Conservation (phyloP, 2,888 invertebrate species). For the Syrista parreyssii region DNA sequence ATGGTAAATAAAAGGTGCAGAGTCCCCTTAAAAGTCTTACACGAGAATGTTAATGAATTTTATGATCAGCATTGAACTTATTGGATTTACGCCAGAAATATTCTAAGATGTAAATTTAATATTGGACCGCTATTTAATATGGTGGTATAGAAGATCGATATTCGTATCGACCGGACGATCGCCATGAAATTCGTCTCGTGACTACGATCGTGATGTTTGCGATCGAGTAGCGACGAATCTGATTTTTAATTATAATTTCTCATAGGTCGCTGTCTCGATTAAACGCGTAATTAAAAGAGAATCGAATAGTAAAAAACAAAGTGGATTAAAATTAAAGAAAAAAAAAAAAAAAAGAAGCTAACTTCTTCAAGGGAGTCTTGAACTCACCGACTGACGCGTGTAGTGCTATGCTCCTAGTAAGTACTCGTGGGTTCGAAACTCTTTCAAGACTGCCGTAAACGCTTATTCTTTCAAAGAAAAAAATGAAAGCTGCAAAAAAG, state of each 20-base stretch:
- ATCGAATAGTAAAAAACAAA: neutral
- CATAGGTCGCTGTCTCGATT: neutral
- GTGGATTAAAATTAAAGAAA: conserved; percentile 10
- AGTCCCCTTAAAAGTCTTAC: neutral
- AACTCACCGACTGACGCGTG: conserved; percentile 36
- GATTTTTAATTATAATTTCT: neutral
- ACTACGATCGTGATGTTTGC: neutral
- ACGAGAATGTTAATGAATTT: conserved; percentile 15
- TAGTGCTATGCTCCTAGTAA: conserved; percentile 16
- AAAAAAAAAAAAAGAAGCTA: conserved; percentile 11
- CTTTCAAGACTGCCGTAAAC: conserved; percentile 48
- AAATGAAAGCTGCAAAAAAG: neutral
- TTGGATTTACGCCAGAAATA: neutral
- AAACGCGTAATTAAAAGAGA: neutral
- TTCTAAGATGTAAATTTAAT: neutral
- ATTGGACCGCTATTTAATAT: neutral
- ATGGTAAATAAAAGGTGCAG: no score
- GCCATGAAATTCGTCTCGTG: neutral
- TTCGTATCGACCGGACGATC: neutral
- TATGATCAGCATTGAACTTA: conserved; percentile 11
- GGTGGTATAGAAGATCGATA: neutral
- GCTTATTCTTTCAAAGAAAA: conserved; percentile 27
- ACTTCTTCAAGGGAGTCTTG: conserved; percentile 24
- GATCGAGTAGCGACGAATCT: neutral
- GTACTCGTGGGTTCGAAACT: conserved; percentile 33